A percentile compares a stretch with the other conserved stretches of the same genome.
These are phyloP conservation scores for Notiomystis cincta DNA, from an alignment of 2,113 vertebrate genomes.

Conservation along the genomic window DNA sequence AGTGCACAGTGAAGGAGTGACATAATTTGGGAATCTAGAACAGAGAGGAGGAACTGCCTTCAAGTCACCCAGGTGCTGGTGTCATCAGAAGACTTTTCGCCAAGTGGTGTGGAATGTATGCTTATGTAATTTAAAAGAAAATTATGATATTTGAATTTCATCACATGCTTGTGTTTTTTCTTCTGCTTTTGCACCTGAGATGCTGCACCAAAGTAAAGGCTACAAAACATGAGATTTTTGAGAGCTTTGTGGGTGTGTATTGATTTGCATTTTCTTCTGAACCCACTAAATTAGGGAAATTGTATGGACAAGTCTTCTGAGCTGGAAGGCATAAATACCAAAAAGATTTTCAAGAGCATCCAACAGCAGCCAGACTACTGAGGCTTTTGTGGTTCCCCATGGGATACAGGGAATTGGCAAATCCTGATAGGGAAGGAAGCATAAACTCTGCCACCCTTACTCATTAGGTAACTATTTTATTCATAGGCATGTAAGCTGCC, in stretches of 20 bases:
- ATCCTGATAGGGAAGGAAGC: accelerated
- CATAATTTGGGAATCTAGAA: background rate
- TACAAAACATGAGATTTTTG: background rate
- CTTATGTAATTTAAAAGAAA: background rate
- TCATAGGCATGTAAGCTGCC: accelerated
- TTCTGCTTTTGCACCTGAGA: background rate
- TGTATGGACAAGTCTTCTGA: background rate
- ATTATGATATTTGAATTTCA: background rate
- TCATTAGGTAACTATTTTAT: background rate
- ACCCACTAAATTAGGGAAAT: background rate
- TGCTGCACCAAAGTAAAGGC: background rate
- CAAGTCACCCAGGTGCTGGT: background rate
- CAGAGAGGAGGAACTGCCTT: background rate
- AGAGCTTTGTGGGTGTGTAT: background rate
- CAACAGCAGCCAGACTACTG: background rate
- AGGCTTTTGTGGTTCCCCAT: accelerated
- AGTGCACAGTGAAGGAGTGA: background rate
- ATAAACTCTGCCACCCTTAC: background rate
- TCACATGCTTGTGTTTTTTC: background rate
- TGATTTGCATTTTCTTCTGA: background rate
- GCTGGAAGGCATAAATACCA: background rate
- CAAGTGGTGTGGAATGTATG: background rate
- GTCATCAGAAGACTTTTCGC: background rate
- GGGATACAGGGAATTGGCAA: background rate
- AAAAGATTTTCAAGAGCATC: background rate